These are phyloP conservation scores for Odontamblyopus lacepedii DNA, from an alignment of 2,797 vertebrate species.

Conservation along the genomic window DNA sequence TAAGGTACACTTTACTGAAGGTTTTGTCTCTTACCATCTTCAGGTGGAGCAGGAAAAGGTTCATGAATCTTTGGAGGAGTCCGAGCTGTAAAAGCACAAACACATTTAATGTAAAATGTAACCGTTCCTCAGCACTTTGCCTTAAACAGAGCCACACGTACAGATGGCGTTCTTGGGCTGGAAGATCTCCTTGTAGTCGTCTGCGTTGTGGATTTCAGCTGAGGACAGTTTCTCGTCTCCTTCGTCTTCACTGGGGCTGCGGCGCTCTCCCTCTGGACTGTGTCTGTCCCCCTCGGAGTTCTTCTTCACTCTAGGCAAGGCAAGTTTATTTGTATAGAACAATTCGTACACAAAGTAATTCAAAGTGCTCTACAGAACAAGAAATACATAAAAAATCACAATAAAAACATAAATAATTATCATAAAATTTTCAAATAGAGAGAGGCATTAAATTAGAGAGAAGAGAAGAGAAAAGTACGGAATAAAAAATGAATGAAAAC, in stretches of 20 bases:
- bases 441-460: too few species aligned
- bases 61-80: slow-evolving; percentile 86
- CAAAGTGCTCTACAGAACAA: too few species aligned
- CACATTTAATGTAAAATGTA: background rate
- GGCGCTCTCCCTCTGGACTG: slow-evolving; percentile 78
- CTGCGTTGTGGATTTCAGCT: slow-evolving; percentile 90
- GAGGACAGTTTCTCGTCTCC: slow-evolving; percentile 87
- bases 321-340: too few species aligned
- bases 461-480: too few species aligned
- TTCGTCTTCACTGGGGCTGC: slow-evolving; percentile 92
- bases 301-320: slow-evolving; percentile 80
- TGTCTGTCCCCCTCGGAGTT: slow-evolving; percentile 82
- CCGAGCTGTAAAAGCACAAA: slow-evolving; percentile 75
- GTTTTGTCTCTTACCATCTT: slow-evolving; percentile 83
- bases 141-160: slow-evolving; percentile 62
- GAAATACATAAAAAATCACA: too few species aligned
- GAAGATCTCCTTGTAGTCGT: slow-evolving; percentile 95
- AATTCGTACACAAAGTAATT: too few species aligned
- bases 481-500: too few species aligned
- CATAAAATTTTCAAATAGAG: too few species aligned
- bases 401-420: too few species aligned
- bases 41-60: slow-evolving; percentile 89
- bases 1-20: too few species aligned
- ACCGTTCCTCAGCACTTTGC: background rate
- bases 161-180: slow-evolving; percentile 91